A percentile compares a stretch with the other conserved stretches of the same genome.
These are phyloP conservation scores for Siderastrea siderea DNA, from an alignment of 92 coral and sea anemone species.

Conservation along the genomic window DNA sequence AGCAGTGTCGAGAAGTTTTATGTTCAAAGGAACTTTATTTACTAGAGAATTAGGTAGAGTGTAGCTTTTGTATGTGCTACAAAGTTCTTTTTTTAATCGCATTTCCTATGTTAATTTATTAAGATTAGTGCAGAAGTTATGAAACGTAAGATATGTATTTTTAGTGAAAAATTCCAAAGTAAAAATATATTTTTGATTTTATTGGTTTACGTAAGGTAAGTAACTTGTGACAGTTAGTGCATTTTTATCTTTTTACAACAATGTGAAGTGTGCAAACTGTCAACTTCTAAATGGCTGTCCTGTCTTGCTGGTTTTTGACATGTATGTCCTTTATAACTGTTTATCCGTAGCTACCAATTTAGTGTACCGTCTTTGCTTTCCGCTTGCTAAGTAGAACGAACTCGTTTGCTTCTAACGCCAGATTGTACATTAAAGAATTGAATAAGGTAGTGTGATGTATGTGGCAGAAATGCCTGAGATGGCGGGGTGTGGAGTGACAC, in stretches of 20 bases:
- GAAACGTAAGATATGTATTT: background rate
- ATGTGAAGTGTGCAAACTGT: background rate
- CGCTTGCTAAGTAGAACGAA: too few species aligned
- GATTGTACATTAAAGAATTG: too few species aligned
- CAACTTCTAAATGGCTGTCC: conserved; percentile 1
- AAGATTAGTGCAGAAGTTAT: background rate
- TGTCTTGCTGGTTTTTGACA: conserved; percentile 9
- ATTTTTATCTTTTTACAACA: background rate
- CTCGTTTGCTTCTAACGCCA: too few species aligned
- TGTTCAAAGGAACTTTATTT: too few species aligned
- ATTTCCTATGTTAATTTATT: background rate
- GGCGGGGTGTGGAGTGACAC: too few species aligned
- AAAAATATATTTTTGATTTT: background rate
- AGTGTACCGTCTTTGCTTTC: too few species aligned
- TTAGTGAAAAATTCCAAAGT: background rate
- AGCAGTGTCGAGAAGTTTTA: too few species aligned
- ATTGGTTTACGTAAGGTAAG: background rate
- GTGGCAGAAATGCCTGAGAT: too few species aligned
- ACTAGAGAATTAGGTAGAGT: too few species aligned
- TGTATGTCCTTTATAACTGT: too few species aligned
- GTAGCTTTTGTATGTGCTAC: background rate
- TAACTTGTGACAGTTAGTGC: background rate
- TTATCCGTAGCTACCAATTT: too few species aligned
- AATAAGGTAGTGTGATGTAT: too few species aligned
- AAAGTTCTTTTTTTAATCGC: background rate